These are phyloP conservation scores for Ashinkailepas kermadecensis DNA, from an alignment of 2,888 invertebrate genomes.

Conservation along the genomic window DNA sequence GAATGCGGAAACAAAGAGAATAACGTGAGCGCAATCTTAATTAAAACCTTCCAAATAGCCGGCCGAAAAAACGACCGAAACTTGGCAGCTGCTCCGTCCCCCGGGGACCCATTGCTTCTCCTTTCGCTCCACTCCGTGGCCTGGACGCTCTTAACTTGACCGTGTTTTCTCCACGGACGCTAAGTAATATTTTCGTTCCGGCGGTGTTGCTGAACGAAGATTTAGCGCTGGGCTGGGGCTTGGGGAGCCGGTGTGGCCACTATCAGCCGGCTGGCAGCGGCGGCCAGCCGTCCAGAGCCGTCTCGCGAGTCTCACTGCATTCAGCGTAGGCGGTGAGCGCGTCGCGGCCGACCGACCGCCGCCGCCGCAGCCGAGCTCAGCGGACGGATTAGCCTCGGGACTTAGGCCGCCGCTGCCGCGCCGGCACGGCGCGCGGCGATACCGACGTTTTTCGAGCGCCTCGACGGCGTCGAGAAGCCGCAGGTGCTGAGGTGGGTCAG, in stretches of 20 bases:
- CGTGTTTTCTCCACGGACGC: constrained; percentile 16
- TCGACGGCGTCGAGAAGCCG: too few species aligned
- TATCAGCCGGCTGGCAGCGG: background rate
- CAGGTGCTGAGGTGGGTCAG: too few species aligned
- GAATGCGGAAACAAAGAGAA: too few species aligned
- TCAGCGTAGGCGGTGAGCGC: background rate
- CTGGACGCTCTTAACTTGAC: background rate
- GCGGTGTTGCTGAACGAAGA: constrained; percentile 18
- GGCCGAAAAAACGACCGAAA: background rate
- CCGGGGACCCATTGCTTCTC: background rate
- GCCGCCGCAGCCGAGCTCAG: background rate
- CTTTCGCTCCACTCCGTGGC: background rate
- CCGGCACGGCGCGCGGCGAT: too few species aligned
- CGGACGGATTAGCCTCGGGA: background rate
- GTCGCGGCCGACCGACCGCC: background rate
- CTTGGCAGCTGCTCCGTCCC: background rate
- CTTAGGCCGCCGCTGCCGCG: too few species aligned
- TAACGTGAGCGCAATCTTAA: background rate
- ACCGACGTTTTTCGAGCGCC: too few species aligned
- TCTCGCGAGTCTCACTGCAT: background rate
- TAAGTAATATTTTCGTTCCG: constrained; percentile 22
- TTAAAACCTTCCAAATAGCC: background rate
- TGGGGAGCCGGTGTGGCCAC: background rate
- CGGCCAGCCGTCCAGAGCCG: background rate
- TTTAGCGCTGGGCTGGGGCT: background rate